These are phyloP conservation scores for Anticlea derivata DNA, from an alignment of 2,888 invertebrate genomes.

Conservation along the genomic window DNA sequence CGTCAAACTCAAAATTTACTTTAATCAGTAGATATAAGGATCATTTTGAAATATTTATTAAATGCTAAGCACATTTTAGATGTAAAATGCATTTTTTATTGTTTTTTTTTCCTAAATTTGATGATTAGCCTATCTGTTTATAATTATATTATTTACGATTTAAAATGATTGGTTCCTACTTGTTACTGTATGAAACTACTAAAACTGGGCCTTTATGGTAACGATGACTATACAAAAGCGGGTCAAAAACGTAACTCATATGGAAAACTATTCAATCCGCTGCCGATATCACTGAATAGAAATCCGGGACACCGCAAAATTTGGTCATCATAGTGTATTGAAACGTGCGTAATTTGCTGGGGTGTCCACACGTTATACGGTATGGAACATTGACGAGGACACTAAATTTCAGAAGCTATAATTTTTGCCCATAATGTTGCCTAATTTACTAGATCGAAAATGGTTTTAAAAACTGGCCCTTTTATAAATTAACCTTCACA, in stretches of 20 bases:
- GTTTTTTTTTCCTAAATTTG: too few species aligned
- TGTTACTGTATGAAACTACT: too few species aligned
- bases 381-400: not conserved
- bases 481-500: too few species aligned
- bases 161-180: too few species aligned
- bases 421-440: not conserved
- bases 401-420: not conserved
- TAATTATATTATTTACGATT: too few species aligned
- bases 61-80: too few species aligned
- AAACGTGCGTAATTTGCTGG: slow-evolving; percentile 60
- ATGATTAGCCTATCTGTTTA: too few species aligned
- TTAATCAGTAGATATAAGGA: too few species aligned
- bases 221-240: slow-evolving; percentile 55
- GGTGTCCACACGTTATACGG: slow-evolving; percentile 22
- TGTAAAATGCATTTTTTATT: too few species aligned
- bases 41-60: too few species aligned
- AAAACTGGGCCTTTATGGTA: slow-evolving; percentile 1
- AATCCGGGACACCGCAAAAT: slow-evolving; percentile 74
- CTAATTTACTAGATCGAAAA: not conserved
- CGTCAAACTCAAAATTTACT: too few species aligned
- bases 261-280: slow-evolving; percentile 60
- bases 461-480: not conserved
- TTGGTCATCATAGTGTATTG: slow-evolving; percentile 68
- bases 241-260: slow-evolving; percentile 52
- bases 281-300: slow-evolving; percentile 64